A percentile compares a stretch with the other conserved stretches of the same genome.
Conservation (phyloP, 2,113 vertebrate genomes). For the Tenebrosternarchus preto region DNA sequence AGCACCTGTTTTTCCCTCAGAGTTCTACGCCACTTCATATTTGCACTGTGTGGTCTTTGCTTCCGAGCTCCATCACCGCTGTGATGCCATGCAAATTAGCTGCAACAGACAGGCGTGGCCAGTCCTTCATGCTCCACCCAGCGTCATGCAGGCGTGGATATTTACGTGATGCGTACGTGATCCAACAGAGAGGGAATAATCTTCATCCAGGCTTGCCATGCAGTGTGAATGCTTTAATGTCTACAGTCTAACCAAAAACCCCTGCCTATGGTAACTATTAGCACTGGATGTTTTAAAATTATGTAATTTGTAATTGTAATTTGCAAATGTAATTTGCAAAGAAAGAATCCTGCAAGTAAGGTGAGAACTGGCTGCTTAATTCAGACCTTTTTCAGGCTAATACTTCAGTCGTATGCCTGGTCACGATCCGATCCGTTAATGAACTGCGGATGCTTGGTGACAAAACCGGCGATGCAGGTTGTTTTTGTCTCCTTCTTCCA, state of each 20-base stretch:
- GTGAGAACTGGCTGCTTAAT: neutral
- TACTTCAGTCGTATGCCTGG: neutral
- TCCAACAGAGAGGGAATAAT: too few species aligned
- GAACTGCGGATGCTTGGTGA: slow-evolving; percentile 28
- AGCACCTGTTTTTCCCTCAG: too few species aligned
- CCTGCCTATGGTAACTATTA: neutral
- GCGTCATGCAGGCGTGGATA: too few species aligned
- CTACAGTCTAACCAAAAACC: neutral
- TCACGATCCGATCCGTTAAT: slow-evolving; percentile 21
- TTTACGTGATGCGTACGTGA: too few species aligned
- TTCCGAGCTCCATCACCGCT: too few species aligned
- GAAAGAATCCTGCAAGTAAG: neutral
- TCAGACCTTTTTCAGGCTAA: neutral
- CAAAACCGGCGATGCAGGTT: neutral
- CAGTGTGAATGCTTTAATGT: too few species aligned
- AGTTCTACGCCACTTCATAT: too few species aligned
- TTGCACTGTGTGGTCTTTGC: too few species aligned
- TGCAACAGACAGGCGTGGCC: too few species aligned
- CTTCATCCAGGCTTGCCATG: too few species aligned
- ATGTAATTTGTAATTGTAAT: neutral
- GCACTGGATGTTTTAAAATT: neutral
- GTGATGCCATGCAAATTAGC: too few species aligned
- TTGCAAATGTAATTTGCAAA: neutral
- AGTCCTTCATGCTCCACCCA: too few species aligned
- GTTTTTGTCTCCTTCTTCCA: slow-evolving; percentile 21